Conservation (phyloP, 1,140 invertebrate species). For the Drosophila obscura region DNA sequence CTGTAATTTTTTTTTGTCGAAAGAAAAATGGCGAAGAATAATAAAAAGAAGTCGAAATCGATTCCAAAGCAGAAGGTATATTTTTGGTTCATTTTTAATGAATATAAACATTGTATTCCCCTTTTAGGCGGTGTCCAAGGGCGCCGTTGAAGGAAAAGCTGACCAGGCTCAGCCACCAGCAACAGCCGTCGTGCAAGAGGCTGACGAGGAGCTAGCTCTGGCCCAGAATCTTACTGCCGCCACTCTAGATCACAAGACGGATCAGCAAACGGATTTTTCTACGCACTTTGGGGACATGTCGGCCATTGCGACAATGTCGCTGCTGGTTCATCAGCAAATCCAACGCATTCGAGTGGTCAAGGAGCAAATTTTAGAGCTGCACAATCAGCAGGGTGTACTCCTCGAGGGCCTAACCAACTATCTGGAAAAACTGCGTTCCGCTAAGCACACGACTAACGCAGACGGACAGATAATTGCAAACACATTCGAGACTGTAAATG, state of each 20-base stretch:
- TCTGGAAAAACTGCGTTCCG: slow-evolving; percentile 28
- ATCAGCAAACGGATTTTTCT: not conserved
- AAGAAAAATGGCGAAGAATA: slow-evolving; percentile 40
- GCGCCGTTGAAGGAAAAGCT: not conserved
- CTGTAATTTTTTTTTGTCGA: not conserved
- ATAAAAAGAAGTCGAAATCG: slow-evolving; percentile 23
- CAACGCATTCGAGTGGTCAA: slow-evolving; percentile 25
- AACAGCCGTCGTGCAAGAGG: not conserved
- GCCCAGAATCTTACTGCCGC: not conserved
- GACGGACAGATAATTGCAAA: slow-evolving; percentile 28
- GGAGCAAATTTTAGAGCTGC: slow-evolving; percentile 30
- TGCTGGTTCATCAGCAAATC: slow-evolving; percentile 35
- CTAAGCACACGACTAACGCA: not conserved
- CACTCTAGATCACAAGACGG: not conserved
- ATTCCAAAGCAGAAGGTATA: slow-evolving; percentile 10
- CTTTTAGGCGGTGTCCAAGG: not conserved
- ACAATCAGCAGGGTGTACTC: slow-evolving; percentile 23
- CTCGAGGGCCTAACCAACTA: slow-evolving; percentile 38
- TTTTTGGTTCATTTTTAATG: not conserved
- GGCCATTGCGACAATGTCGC: slow-evolving; percentile 26
- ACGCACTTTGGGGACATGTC: slow-evolving; percentile 27
- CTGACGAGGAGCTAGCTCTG: too few species aligned
- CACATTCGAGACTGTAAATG: slow-evolving; percentile 33
- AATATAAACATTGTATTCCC: not conserved
- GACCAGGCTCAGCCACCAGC: too few species aligned